Evolutionary conservation across 2,797 vertebrate species (phyloP).

Genomic region (Mus spretus): DNA sequence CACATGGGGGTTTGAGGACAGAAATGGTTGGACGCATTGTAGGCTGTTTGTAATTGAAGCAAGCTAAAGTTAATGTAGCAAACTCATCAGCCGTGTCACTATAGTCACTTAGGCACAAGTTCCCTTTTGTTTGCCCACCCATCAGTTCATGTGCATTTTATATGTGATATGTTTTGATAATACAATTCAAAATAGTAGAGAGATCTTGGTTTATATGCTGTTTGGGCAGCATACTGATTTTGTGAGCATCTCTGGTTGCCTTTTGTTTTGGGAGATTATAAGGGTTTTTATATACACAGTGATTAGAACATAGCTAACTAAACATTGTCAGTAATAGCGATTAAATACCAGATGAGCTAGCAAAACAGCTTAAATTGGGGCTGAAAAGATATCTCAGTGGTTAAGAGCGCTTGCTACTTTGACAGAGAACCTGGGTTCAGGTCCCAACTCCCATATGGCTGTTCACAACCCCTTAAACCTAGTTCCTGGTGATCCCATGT

Average conservation of each 20-base stretch:
- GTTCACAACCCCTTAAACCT: neutral
- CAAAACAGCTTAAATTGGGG: neutral
- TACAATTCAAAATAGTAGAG: neutral
- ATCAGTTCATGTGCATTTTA: neutral
- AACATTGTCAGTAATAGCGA: neutral
- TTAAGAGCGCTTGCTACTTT: neutral
- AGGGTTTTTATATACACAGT: neutral
- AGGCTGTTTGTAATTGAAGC: slow-evolving; percentile 1
- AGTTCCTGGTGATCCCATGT: too few relatives aligned
- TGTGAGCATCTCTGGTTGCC: neutral
- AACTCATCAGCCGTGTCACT: neutral
- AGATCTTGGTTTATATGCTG: slow-evolving; percentile 19
- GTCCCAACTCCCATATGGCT: neutral
- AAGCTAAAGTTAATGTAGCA: slow-evolving; percentile 9
- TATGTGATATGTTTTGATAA: neutral
- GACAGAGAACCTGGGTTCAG: neutral
- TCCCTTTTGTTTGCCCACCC: neutral
- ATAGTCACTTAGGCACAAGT: slow-evolving; percentile 33
- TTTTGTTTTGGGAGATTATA: slow-evolving; percentile 47
- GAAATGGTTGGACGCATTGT: neutral
- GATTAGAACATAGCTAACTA: slow-evolving; percentile 23
- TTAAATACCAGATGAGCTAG: slow-evolving; percentile 3
- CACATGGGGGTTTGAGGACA: neutral
- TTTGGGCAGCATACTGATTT: neutral
- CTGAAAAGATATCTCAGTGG: neutral